Base-by-base conservation (phyloP, 1,140 invertebrate genomes). In the Lethocerus indicus region DNA sequence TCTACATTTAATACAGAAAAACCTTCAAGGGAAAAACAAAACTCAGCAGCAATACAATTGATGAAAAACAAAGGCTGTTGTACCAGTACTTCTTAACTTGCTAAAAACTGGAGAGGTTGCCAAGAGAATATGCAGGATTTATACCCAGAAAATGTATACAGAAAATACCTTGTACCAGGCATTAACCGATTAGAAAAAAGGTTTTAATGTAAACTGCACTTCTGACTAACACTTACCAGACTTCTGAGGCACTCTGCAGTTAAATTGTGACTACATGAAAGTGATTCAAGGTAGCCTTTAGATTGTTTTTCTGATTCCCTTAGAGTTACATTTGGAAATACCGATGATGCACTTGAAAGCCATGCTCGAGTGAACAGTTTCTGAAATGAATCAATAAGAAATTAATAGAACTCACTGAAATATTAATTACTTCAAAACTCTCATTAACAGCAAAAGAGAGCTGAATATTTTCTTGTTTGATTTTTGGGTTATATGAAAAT, bases 321-420 rank as follows among this genome's bases (percentile, higher is more conserved):
- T 1, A 83, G 59, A 0, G 72, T 59, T 40, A 72, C 74, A 1
- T 72, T 74, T 0, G 82, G 81, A 44, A 76, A 80, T 16, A 78
- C 71, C 0, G 77, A 74, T 6, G 79, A 76, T 0, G 79, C 72
- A 1, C 81, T 84, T 0, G 81, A 77, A 1, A 83, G 71, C 82
- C 83, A 87, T 1, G 75, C 79, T 37, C 75, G 64, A 0, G 73
- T 67, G 51, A 83, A 86, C 0, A 82, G 61, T 39, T 68, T 71
- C 23, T 76, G 43, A 70, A 45, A 49, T 23, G 2, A 40, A 48
- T 24, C 2, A 52, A 49, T 52, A 18, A 26, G 16, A 26, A 9
- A 26, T 45, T 26, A 28, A 13, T 12, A 26, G 13, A 45, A 26
- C 9, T 35, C 7, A 26, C 14, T 28, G 26, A 23, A 28, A 28